Evolutionary conservation across 2,113 vertebrate species (phyloP).

Genomic region (Meriones unguiculatus): DNA sequence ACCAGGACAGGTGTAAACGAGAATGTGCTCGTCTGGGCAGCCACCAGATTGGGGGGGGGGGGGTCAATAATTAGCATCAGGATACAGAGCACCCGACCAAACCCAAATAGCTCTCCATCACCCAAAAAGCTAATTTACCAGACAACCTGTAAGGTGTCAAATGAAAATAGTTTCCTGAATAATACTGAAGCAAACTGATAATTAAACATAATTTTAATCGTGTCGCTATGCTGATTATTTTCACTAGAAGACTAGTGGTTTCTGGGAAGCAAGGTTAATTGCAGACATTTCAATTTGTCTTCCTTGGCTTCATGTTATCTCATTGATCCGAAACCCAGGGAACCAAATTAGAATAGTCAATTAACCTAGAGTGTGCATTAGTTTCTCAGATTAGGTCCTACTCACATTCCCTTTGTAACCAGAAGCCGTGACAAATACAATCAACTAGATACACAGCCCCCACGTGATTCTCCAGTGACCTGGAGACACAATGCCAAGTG

Average conservation of each 20-base stretch:
- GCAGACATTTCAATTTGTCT: background rate
- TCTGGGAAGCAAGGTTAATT: conserved; percentile 35
- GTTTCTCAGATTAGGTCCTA: background rate
- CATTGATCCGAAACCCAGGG: background rate
- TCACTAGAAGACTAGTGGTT: conserved; percentile 15
- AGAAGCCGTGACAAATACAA: background rate
- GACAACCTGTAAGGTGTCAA: background rate
- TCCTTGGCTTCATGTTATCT: background rate
- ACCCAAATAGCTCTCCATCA: background rate
- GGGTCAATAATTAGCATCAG: no score
- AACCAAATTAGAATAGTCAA: conserved; percentile 24
- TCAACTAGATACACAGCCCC: background rate
- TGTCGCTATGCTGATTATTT: background rate
- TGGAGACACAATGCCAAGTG: background rate
- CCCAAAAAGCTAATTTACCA: background rate
- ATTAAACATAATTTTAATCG: conserved; percentile 28
- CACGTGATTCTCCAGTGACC: background rate
- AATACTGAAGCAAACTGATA: background rate
- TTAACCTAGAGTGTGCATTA: background rate
- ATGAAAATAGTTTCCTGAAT: conserved; percentile 36
- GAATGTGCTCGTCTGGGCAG: no score
- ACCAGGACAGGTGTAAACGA: no score
- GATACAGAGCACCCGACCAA: no score
- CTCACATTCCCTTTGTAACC: background rate
- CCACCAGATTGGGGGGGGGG: no score